Evolutionary conservation across 2,113 vertebrate genomes (phyloP), one percentile per base, ranked within the genome.

Genomic region (Lepus europaeus): DNA sequence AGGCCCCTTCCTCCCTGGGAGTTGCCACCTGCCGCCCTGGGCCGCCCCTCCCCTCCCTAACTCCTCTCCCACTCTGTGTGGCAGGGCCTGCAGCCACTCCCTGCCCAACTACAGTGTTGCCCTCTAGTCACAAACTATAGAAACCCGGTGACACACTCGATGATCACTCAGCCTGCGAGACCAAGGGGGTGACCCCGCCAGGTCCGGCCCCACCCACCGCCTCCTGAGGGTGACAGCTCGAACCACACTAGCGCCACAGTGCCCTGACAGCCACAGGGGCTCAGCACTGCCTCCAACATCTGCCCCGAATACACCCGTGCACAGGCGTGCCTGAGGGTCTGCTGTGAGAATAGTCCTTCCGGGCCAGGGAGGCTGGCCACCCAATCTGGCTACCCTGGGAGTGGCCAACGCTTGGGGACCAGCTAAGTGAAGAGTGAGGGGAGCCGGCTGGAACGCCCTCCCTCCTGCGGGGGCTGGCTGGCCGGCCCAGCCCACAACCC

Each of bases 261-360:
- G 31, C 23, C 64, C 59, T 31, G 69, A 51, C 9, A 31, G 87
- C 5, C 11, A 56, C 61, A 53, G 63, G 53, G 66, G 73, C 13
- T 84, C 78, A 68, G 77, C 77, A 72, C 78, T 14, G 12, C 88
- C 88, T 91, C 91, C 69, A 2, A 78, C 27, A 73, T 14, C 29
- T 22, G 33, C 76, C 68, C 61, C 20, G 6, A 9, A 11, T 70
- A 51, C 56, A 53, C 33, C 14, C 1, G 68, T 4, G 39, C 78
- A 63, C 66, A 87, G 63, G 10, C 63, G 27, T 12, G 69, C 22
- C 9, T 19, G 33, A n/a, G 33, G 33, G 27, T 63, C 81, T 56
- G 70, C 91, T 16, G 3, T 2, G 68, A 70, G 29, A 29, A 36
- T 14, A 22, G 56, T 59, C 45, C 6, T 45, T 45, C 45, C 45